These are phyloP conservation scores for Zonitis immaculata DNA, from an alignment of 2,888 invertebrate genomes.

Conservation along the genomic window DNA sequence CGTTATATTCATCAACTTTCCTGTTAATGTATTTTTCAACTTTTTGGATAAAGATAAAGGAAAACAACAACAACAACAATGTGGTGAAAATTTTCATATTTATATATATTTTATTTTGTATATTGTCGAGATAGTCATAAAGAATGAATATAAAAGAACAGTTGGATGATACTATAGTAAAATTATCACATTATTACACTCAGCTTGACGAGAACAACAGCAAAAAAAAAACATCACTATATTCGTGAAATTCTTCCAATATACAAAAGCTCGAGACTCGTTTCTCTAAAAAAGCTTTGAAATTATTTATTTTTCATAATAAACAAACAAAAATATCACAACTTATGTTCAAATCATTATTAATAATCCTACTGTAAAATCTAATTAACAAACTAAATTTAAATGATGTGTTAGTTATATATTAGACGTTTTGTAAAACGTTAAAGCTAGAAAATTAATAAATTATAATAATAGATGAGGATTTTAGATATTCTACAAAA, in stretches of 20 bases:
- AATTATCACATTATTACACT: background rate
- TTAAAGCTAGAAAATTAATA: slow-evolving; percentile 13
- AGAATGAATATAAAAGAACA: background rate
- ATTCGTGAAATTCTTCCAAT: background rate
- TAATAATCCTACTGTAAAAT: background rate
- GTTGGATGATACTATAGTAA: background rate
- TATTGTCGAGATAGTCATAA: background rate
- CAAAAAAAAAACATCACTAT: background rate
- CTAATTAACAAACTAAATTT: slow-evolving; percentile 5
- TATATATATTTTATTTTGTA: no score
- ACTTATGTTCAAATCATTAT: background rate
- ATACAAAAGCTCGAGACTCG: no score
- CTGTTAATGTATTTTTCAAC: background rate
- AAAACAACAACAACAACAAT: no score
- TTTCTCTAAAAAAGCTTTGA: background rate
- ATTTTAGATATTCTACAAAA: background rate
- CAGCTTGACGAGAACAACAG: background rate
- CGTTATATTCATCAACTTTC: background rate
- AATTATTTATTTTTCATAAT: background rate
- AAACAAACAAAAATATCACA: no score
- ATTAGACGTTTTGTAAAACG: slow-evolving; percentile 1
- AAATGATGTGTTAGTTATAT: background rate
- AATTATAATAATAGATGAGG: slow-evolving; percentile 16
- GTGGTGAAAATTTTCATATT: no score
- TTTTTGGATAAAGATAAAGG: no score